These are phyloP conservation scores for Drosophila buzzatii DNA, from an alignment of 2,888 invertebrate genomes.

Conservation along the genomic window DNA sequence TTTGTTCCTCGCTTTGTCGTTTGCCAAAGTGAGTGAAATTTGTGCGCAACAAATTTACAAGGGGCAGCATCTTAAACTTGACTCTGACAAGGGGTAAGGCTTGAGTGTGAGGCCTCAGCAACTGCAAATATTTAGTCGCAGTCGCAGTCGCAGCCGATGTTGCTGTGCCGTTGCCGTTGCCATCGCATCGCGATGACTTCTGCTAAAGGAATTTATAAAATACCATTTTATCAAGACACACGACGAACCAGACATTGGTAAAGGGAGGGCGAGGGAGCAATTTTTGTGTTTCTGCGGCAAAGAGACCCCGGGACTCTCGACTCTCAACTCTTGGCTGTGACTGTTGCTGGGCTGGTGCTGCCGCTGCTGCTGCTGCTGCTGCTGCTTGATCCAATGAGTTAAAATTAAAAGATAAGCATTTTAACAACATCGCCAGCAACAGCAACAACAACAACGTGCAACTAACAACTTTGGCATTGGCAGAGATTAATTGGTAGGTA, in stretches of 20 bases:
- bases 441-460: slow-evolving; percentile 65
- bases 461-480: slow-evolving; percentile 84
- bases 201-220: slow-evolving; percentile 81
- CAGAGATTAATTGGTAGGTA: slow-evolving; percentile 84
- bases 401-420: slow-evolving; percentile 84
- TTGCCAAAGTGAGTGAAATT: slow-evolving; percentile 68
- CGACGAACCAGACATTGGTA: slow-evolving; percentile 54
- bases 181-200: slow-evolving; percentile 57
- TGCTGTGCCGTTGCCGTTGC: slow-evolving; percentile 4
- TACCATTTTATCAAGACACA: slow-evolving; percentile 83
- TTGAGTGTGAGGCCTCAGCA: slow-evolving; percentile 42
- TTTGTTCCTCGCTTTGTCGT: slow-evolving; percentile 13
- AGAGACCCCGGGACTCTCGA: slow-evolving; percentile 37
- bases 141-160: slow-evolving; percentile 44
- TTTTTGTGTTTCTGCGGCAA: slow-evolving; percentile 66
- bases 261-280: slow-evolving; percentile 38
- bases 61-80: slow-evolving; percentile 61
- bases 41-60: slow-evolving; percentile 74
- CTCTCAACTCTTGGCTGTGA: slow-evolving; percentile 23
- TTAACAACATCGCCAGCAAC: slow-evolving; percentile 81
- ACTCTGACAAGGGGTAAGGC: slow-evolving; percentile 52
- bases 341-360: slow-evolving; percentile 54
- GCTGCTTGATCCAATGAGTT: slow-evolving; percentile 82
- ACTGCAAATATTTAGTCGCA: slow-evolving; percentile 56
- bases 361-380: slow-evolving; percentile 39